Base-by-base conservation (phyloP, 2,113 vertebrate genomes). In the Tauraco erythrolophus region DNA sequence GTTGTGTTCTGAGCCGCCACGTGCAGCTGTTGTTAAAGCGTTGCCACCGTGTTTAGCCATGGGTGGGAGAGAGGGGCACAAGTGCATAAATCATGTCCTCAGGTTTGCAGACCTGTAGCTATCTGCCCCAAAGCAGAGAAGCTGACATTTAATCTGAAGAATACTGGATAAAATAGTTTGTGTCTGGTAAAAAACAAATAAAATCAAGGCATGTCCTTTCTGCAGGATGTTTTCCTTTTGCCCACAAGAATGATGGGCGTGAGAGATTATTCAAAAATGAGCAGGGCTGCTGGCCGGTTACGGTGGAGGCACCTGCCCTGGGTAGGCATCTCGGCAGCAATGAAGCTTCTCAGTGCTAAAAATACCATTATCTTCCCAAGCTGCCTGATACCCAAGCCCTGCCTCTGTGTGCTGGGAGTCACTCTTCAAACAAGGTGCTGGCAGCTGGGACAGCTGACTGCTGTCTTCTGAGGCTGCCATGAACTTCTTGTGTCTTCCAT, bases 201-300 rank as follows among this genome's bases (percentile, higher is more conserved):
- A 72, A 60, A 35, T 68, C 1, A 2, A 88, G 46, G 54, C 75
- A 75, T 79, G 57, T 89, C 61, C 68, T 76, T 78, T 96, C 76
- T 89, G 10, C 80, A 89, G 41, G 41, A 35, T 25, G 37, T 88
- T 94, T 90, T 85, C 84, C 61, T 86, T 94, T 97, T 94, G 76
- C 48, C 48, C 70, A 43, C 28, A 3, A 46, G 50, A 54, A 71
- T 93, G 94, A 88, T 77, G 84, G 58, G 92, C 21, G 4, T 60
- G 92, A 82, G 81, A 95, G 81, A 91, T 93, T 65, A 89, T 69
- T 80, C 66, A 90, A 90, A 92, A 95, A 83, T 60, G 62, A 97
- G 93, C 96, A 92, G 54, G 60, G n/a, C 1, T 46, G 72, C 81
- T 86, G 78, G 13, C 53, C 18, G 11, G 53, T 39, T 95, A 77